Base-by-base conservation (phyloP, 2,888 invertebrate genomes). In the Synergus japonicus region DNA sequence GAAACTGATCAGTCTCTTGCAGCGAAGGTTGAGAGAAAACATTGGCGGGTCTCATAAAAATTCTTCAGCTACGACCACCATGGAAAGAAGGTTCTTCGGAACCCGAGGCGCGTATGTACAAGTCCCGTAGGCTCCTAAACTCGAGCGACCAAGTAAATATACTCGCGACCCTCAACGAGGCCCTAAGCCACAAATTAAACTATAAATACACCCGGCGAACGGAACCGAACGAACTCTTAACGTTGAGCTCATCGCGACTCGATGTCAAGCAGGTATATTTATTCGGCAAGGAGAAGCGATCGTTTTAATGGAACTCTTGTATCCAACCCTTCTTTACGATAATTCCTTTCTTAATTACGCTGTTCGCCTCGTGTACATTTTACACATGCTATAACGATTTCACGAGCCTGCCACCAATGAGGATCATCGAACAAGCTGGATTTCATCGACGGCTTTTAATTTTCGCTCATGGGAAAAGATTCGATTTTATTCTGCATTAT, bases 181-280 rank as follows among this genome's bases (percentile, higher is more conserved):
- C 88, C 87, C 88, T 89, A 86, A 87, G 88, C 89, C 88, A 90
- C 91, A 89, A 90, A 91, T 91, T 90, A 89, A 91, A 88, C 90
- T 90, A 91, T 90, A 91, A 91, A 91, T 90, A 90, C 85, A 83
- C 84, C 81, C 83, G 84, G 85, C 80, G 85, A 86, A 86, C 85
- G 86, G 83, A 85, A 86, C 85, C 81, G 84, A 88, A 87, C 86
- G 82, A 86, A 87, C 87, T 83, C 78, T 83, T 83, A 84, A 82
- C 78, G 80, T 80, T 81, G 79, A 81, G 79, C 79, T 81, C 82
- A 64, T 77, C 78, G 82, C 79, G 66, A 83, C 69, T 78, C 78
- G 79, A 82, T 82, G 83, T 81, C 80, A 79, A 81, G 78, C 83
- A 83, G 83, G 81, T 83, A 80, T 83, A 82, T 83, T 84, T 84